Base-by-base conservation (phyloP, 2,113 vertebrate species). In the Hiodon alosoides region DNA sequence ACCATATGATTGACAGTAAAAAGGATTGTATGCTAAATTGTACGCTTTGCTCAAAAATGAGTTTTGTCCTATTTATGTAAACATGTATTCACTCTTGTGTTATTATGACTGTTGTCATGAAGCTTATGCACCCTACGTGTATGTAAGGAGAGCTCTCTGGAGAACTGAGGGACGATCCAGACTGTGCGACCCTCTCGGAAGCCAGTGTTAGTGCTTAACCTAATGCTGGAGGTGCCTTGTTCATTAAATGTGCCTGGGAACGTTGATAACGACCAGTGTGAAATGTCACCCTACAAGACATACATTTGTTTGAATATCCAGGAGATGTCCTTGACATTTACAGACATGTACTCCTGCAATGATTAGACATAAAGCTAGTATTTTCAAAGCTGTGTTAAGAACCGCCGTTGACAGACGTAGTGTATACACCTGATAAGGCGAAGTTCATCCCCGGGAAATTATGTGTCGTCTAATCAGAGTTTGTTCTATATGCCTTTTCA, bases 181-280 rank as follows among this genome's bases (percentile, higher is more conserved):
- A 86, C 77, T 84, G 81, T 87, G 88, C 88, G 85, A 83, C 82
- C 85, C 84, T 69, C 71, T 80, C 83, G 72, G 55, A 83, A 84
- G 75, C 82, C 82, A 88, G 87, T 91, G 87, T 90, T 90, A 85
- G 87, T 78, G 89, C 87, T 90, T 88, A 51, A 84, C 31, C 31
- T 31, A 85, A 85, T 84, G 88, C 83, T 91, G 86, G 86, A 88
- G 89, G 91, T 93, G 90, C 90, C 91, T 93, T 93, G 86, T 88
- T 91, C 83, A 89, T 89, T 88, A 85, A 88, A 81, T 74, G 90
- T 92, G 90, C 89, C 91, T 92, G 87, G 86, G 86, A 87, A 83
- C 80, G 87, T 82, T 84, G 83, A 80, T 80, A 77, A 85, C 72
- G 83, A 83, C 71, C 74, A 68, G 80, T 54, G n/a, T 55, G 55